Base-by-base conservation (phyloP, 2,113 vertebrate genomes). In the Synchiropus splendidus region DNA sequence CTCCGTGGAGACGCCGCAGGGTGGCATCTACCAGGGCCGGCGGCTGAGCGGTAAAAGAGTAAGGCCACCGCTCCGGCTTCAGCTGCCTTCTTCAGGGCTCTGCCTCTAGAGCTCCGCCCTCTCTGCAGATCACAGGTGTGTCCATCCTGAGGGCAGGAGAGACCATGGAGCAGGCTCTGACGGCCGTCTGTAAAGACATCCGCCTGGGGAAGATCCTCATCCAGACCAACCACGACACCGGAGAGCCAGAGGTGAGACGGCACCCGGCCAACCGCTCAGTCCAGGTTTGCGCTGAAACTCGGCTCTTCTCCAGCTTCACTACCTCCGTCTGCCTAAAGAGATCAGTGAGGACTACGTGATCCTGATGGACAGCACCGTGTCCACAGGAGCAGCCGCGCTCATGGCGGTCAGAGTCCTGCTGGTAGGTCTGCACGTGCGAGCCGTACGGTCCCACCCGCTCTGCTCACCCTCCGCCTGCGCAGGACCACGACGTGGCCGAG, bases 361-460 rank as follows among this genome's bases (percentile, higher is more conserved):
- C 56, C 81, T 94, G 42, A 92, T 92, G 91, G 91, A 94, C 84
- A 91, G 90, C 85, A 94, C 91, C 0, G 90, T 92, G 36, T 94
- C 91, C 42, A 94, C 90, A 0, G 91, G 91, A 0, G 91, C 90
- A 0, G 91, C 91, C 0, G 90, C 91, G 14, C 89, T 94, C 75
- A 94, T 92, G 91, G 91, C 89, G 0, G 77, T 94, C 51, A 67
- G 90, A 6, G 91, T 92, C 1, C 80, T 92, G 56, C 84, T 94
- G 64, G 90, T 92, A 54, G 47, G 82, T 76, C 31, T 1, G 3
- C 5, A 0, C 35, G 9, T 12, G 13, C 1, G 16, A 37, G 10
- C 9, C 21, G 8, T 8, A 27, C 14, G 2, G 5, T 10, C 2
- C 18, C 9, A 9, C 1, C 15, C 13, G 12, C 15, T 10, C 13